A percentile compares a stretch with the other conserved stretches of the same genome.
Conservation (phyloP, 2,113 vertebrate genomes). For the Thunnus thynnus region DNA sequence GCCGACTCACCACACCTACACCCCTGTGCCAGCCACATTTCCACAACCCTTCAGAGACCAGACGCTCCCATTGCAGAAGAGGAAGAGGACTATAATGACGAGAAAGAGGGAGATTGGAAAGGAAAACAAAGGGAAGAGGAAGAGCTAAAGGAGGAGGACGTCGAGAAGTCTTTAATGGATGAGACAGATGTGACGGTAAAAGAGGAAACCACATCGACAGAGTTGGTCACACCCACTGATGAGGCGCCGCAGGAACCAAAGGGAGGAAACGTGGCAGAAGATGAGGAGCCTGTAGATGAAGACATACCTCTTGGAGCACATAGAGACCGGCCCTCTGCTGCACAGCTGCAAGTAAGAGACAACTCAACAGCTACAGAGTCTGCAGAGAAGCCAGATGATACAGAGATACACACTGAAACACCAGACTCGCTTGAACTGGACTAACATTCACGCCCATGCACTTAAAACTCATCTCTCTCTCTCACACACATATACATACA, state of each 20-base stretch:
- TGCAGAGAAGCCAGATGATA: slow-evolving; percentile 20
- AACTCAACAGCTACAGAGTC: not conserved
- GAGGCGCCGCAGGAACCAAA: slow-evolving; percentile 36
- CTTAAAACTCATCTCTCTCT: slow-evolving; percentile 6
- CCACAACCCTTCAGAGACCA: slow-evolving; percentile 68
- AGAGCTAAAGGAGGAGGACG: slow-evolving; percentile 25
- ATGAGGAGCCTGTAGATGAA: not conserved
- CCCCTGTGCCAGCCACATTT: slow-evolving; percentile 79
- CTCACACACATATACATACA: slow-evolving; percentile 4
- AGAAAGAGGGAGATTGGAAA: not conserved
- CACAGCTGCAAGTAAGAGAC: slow-evolving; percentile 16
- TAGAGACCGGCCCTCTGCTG: slow-evolving; percentile 16
- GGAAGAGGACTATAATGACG: not conserved
- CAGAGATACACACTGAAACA: slow-evolving; percentile 41
- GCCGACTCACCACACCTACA: slow-evolving; percentile 89
- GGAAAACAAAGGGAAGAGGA: not conserved
- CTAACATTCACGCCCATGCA: slow-evolving; percentile 49
- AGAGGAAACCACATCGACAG: slow-evolving; percentile 54
- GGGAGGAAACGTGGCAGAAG: slow-evolving; percentile 1
- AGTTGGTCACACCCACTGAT: slow-evolving; percentile 57
- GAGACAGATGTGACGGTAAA: slow-evolving; percentile 47
- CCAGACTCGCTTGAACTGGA: slow-evolving; percentile 76
- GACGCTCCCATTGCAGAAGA: slow-evolving; percentile 49
- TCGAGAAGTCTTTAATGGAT: slow-evolving; percentile 20
- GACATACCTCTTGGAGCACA: not conserved